Evolutionary conservation across 2,113 vertebrate genomes (phyloP), one percentile per base, ranked within the genome.

Genomic region (Lethenteron reissneri): DNA sequence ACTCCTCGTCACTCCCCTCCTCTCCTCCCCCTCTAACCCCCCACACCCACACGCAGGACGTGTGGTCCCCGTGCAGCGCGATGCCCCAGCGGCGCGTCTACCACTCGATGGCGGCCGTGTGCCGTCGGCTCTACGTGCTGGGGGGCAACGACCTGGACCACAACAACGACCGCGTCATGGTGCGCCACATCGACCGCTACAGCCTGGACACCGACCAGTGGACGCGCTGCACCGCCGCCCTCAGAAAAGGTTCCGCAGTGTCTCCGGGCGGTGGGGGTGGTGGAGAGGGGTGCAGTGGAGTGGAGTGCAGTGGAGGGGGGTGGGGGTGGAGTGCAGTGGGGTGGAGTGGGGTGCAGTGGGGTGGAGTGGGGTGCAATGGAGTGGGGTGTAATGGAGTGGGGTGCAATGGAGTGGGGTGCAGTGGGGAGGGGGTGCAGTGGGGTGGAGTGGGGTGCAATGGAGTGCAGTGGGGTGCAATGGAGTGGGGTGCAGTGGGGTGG

Each of bases 41-140:
- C 60, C 3, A 7, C 17, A 1, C 1, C 60, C 17, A 2, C 64
- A 68, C 8, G 12, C 78, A 97, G 92, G 89, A 97, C 72, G 86
- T 90, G 79, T 97, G 92, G 92, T 70, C 89, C 57, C 82, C 85
- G 69, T 90, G 86, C 2, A 89, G 89, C 78, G 88, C 90, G 2
- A 96, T 96, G 92, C 76, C 89, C 70, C 92, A 97, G 83, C 85
- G 92, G 78, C 82, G 92, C 21, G 92, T 96, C 64, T 97, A 97
- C 76, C 92, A 96, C 73, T 90, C 91, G 73, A 97, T 97, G 90
- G 92, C 88, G 4, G 86, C 89, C 1, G 88, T 94, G 72, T 85
- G 85, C 69, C 83, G 89, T 76, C 87, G 88, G 75, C 87, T 97
- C 3, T 97, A 95, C 1, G 90, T 95, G 74, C 77, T 96, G 0